phyloP scores from a whole-genome alignment of 37 sponge, comb jelly and placozoan species.

The Halisarca cf. caerulea region DNA sequence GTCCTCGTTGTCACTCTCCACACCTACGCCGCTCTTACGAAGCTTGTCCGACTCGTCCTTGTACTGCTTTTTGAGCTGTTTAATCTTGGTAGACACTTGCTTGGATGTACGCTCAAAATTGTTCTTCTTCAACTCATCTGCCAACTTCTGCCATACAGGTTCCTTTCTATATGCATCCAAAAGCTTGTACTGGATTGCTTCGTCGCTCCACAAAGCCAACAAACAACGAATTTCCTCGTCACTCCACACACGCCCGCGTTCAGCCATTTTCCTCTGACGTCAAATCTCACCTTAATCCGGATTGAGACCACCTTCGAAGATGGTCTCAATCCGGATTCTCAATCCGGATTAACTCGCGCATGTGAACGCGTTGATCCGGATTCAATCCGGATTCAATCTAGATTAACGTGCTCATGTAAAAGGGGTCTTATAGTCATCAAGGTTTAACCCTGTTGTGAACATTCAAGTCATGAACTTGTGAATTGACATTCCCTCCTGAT shows the following conservation, averaged over 20 bases:
- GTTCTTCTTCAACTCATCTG: background rate
- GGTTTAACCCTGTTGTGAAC: too few relatives aligned
- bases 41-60: background rate
- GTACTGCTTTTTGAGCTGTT: background rate
- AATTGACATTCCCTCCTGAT: too few relatives aligned
- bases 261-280: background rate
- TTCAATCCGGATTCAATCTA: too few relatives aligned
- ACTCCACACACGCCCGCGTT: too few relatives aligned
- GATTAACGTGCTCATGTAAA: too few relatives aligned
- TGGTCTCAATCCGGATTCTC: background rate
- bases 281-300: background rate
- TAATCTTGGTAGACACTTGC: background rate
- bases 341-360: too few relatives aligned
- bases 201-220: background rate
- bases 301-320: too few relatives aligned
- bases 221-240: constrained; percentile 12
- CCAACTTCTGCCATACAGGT: background rate
- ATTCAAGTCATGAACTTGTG: too few relatives aligned
- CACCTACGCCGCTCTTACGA: background rate
- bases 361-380: too few relatives aligned
- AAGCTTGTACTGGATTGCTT: background rate
- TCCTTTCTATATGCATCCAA: background rate
- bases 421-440: too few relatives aligned
- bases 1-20: background rate
- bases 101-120: background rate